A percentile compares a stretch with the other conserved stretches of the same genome.
Conservation (phyloP, 2,888 invertebrate genomes). For the Chrysodeixis includens region DNA sequence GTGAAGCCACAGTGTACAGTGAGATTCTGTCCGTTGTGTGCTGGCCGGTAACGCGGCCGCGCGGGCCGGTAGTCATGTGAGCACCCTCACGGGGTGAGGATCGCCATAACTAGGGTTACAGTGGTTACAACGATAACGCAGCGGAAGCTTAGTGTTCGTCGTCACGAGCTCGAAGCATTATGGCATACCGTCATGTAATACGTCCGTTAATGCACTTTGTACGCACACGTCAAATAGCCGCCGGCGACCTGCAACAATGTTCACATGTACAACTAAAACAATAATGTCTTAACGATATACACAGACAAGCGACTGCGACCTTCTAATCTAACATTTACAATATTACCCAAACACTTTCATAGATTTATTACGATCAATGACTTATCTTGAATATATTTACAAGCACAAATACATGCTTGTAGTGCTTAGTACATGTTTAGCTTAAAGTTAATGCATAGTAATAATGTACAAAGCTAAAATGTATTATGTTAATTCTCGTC, state of each 20-base stretch:
- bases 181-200: conserved; percentile 36
- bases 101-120: conserved; percentile 55
- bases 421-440: too few species aligned
- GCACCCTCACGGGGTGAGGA: conserved; percentile 63
- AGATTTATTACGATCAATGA: too few species aligned
- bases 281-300: too few species aligned
- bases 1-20: conserved; percentile 40
- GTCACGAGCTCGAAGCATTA: conserved; percentile 24
- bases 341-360: too few species aligned
- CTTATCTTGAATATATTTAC: too few species aligned
- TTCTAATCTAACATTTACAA: too few species aligned
- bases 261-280: background rate
- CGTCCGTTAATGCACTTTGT: conserved; percentile 50
- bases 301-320: too few species aligned
- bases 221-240: conserved; percentile 53
- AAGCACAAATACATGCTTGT: too few species aligned
- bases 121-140: conserved; percentile 20
- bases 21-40: conserved; percentile 43
- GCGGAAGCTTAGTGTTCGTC: conserved; percentile 45
- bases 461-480: too few species aligned
- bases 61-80: conserved; percentile 51
- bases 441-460: too few species aligned
- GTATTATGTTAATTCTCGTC: background rate
- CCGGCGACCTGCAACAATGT: conserved; percentile 54
- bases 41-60: conserved; percentile 24